These are phyloP conservation scores for Labroides dimidiatus DNA, from an alignment of 2,797 vertebrate genomes.

Conservation along the genomic window DNA sequence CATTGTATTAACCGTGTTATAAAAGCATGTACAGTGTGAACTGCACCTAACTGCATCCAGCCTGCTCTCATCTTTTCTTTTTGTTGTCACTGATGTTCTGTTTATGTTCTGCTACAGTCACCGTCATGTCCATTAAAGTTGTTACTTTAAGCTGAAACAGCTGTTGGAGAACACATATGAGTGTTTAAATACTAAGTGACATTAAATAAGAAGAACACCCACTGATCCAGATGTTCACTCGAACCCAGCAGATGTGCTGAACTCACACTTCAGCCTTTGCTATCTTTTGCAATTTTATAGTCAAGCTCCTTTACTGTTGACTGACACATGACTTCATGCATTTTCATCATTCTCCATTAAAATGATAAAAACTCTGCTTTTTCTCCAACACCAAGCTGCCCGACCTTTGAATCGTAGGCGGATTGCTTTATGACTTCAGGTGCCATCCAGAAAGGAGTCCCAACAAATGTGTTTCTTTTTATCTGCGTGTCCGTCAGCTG, in stretches of 20 bases:
- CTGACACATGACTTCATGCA: neutral
- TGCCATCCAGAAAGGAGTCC: constrained; percentile 99
- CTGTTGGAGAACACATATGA: neutral
- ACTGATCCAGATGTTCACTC: constrained; percentile 7
- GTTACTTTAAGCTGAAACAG: neutral
- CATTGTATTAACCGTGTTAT: no score
- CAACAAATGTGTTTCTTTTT: constrained; percentile 98
- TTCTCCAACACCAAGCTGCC: neutral
- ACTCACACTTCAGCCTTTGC: neutral
- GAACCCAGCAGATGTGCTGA: constrained; percentile 2
- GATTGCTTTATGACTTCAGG: constrained; percentile 99
- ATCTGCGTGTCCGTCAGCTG: constrained; percentile 98
- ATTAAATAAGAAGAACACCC: neutral
- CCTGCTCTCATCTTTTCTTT: no score
- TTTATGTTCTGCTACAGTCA: neutral
- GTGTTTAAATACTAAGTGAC: neutral
- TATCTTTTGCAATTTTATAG: neutral
- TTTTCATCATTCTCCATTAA: neutral
- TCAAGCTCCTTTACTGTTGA: neutral
- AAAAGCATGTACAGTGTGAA: no score
- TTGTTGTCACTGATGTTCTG: no score
- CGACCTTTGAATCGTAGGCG: constrained; percentile 97
- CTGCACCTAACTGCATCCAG: no score
- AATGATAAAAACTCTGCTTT: no score
- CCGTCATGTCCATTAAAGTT: neutral